Conservation (phyloP, 2,888 invertebrate genomes). For the Lasioglossum pauxillum region DNA sequence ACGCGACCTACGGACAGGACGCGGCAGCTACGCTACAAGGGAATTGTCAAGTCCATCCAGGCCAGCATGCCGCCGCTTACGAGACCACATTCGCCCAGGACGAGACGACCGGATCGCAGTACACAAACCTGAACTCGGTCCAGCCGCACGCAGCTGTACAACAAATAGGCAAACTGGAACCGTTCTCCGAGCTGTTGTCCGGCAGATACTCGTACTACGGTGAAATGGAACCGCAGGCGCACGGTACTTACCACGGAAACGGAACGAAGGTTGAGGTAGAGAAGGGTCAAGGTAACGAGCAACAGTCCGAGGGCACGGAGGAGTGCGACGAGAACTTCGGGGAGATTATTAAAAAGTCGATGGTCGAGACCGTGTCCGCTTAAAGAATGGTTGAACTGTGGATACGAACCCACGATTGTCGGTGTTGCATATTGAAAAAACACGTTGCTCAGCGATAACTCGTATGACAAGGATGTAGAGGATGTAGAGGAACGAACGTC, state of each 20-base stretch:
- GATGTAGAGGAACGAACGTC: constrained; percentile 29
- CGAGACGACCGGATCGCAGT: constrained; percentile 86
- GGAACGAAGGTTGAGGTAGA: constrained; percentile 61
- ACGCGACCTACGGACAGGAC: constrained; percentile 75
- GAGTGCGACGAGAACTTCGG: constrained; percentile 92
- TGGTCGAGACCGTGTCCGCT: constrained; percentile 95
- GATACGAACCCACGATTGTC: neutral
- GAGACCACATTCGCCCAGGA: constrained; percentile 79
- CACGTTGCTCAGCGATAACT: neutral
- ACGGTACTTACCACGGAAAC: constrained; percentile 69
- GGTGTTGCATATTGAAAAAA: neutral
- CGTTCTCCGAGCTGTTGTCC: constrained; percentile 88
- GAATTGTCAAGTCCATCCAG: constrained; percentile 65
- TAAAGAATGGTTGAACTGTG: constrained; percentile 81
- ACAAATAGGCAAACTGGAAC: constrained; percentile 88
- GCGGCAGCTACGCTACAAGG: constrained; percentile 55
- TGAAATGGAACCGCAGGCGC: constrained; percentile 76
- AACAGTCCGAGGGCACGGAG: constrained; percentile 63
- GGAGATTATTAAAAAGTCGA: constrained; percentile 96
- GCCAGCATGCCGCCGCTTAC: constrained; percentile 54
- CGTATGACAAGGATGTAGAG: neutral
- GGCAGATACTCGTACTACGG: constrained; percentile 86
- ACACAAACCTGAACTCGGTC: constrained; percentile 89
- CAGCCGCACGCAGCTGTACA: constrained; percentile 82
- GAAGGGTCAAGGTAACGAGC: constrained; percentile 58